Evolutionary conservation across 2,113 vertebrate genomes (phyloP), one percentile per base, ranked within the genome.

Genomic region (Pavo muticus): DNA sequence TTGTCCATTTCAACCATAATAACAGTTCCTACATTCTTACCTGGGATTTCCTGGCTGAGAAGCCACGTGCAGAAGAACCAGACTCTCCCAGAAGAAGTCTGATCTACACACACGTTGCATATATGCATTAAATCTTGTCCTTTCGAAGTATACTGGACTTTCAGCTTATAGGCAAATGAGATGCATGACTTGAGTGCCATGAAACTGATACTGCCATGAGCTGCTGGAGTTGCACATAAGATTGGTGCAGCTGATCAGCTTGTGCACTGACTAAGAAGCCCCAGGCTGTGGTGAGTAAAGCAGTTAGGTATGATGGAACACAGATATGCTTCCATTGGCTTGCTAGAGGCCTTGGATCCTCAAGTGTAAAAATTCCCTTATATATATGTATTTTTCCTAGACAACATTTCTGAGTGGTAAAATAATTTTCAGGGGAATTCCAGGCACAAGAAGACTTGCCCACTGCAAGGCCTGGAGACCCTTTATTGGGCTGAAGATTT

Each of bases 401-500:
- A 50, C 9, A 16, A 10, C 6, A 39, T 2, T 67, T 87, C 32
- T 47, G 47, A 57, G 23, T 27, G 32, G 47, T 24, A 35, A 47
- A 68, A 77, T 12, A 35, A 4, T 87, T 91, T 79, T 61, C 54
- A 8, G 27, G 23, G 45, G 68, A 50, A 70, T 32, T 37, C 68
- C 68, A 39, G 25, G 25, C 27, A 15, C 35, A 21, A 20, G 29
- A 39, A 52, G 21, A 44, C 6, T 75, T 69, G 14, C 4, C n/a
- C 0, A 0, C 35, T 79, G n/a, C 16, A 24, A 32, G 42, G 29
- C 27, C 63, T 19, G 20, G 40, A 70, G 21, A 18, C 21, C 61
- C 10, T 18, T 64, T 67, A 25, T 15, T 47, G 59, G 29, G 10
- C 39, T 91, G 78, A 72, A 6, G 19, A 29, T 85, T 79, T 9